These are phyloP conservation scores for Apis laboriosa DNA, from an alignment of 1,140 invertebrate species.

Conservation along the genomic window DNA sequence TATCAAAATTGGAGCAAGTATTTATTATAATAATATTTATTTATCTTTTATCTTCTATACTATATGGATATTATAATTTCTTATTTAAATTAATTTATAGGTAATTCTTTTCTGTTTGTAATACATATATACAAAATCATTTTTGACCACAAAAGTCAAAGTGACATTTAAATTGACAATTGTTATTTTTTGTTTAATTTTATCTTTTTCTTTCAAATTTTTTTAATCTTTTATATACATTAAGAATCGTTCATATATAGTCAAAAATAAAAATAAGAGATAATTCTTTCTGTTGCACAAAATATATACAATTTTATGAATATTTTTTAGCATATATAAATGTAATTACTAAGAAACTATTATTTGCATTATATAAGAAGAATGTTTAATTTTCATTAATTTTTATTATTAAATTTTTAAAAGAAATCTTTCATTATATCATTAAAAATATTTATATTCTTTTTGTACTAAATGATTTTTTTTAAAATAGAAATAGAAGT, in stretches of 20 bases:
- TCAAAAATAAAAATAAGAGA: conserved; percentile 28
- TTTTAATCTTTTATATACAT: conserved; percentile 34
- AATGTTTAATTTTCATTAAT: not conserved
- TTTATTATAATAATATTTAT: conserved; percentile 23
- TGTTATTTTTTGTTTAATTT: conserved; percentile 20
- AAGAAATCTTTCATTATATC: not conserved
- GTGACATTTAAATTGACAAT: conserved; percentile 40
- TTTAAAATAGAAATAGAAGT: not conserved
- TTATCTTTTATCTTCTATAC: conserved; percentile 6
- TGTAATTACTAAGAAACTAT: conserved; percentile 36
- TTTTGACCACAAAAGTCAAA: conserved; percentile 26
- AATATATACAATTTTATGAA: conserved; percentile 33
- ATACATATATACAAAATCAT: conserved; percentile 34
- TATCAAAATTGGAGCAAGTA: conserved; percentile 35
- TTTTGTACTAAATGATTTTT: not conserved
- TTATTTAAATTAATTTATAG: conserved; percentile 33
- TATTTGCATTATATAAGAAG: conserved; percentile 20
- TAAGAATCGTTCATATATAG: conserved; percentile 11
- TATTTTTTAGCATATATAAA: conserved; percentile 25
- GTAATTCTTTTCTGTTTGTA: conserved; percentile 17
- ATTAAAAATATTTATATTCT: not conserved
- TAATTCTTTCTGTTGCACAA: conserved; percentile 22
- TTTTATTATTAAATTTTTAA: not conserved
- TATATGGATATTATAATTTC: conserved; percentile 9
- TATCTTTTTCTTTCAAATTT: not conserved